Conservation (phyloP, 1,140 invertebrate genomes). For the Ooceraea biroi region DNA sequence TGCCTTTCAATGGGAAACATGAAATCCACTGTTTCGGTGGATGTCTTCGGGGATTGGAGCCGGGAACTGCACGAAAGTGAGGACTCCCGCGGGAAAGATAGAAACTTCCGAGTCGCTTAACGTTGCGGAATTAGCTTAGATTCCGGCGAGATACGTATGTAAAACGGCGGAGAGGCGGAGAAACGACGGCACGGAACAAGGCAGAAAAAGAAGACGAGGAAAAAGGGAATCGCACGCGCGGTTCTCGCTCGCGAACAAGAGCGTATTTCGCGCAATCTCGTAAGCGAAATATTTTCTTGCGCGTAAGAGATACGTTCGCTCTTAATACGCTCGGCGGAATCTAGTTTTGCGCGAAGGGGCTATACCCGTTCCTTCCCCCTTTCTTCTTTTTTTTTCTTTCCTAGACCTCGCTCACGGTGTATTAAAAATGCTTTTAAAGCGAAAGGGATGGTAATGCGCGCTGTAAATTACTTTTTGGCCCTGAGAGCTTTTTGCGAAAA, state of each 20-base stretch:
- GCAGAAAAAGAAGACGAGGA: not conserved
- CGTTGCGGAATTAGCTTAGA: constrained; percentile 50
- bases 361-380: not conserved
- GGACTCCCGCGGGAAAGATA: constrained; percentile 48
- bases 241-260: too few species aligned
- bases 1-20: not conserved
- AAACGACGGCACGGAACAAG: not conserved
- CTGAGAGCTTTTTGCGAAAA: constrained; percentile 46
- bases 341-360: constrained; percentile 50
- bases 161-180: constrained; percentile 22
- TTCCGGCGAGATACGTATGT: constrained; percentile 39
- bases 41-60: constrained; percentile 39
- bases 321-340: constrained; percentile 31
- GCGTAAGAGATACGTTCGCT: constrained; percentile 1
- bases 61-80: constrained; percentile 31
- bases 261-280: not conserved
- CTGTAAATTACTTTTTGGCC: constrained; percentile 69
- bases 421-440: constrained; percentile 72
- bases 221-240: too few species aligned
- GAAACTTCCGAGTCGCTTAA: constrained; percentile 58
- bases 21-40: constrained; percentile 23
- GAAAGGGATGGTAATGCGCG: constrained; percentile 65
- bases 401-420: constrained; percentile 12
- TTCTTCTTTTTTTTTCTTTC: not conserved
- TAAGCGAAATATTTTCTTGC: constrained; percentile 22